Base-by-base conservation (phyloP, 2,797 vertebrate species). In the Halcyon badia region DNA sequence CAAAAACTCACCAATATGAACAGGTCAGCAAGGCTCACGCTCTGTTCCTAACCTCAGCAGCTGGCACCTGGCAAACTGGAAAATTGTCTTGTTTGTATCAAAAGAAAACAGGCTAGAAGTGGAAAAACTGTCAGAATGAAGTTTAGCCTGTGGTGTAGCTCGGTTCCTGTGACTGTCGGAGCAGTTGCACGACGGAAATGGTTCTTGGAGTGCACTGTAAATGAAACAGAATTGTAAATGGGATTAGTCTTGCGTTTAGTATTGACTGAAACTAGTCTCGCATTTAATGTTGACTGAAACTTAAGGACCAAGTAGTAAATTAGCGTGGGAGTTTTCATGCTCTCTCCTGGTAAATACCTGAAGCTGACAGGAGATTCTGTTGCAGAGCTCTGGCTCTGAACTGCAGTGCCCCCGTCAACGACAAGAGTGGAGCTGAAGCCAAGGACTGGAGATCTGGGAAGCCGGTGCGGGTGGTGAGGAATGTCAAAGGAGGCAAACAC, bases 1-100 rank as follows among this genome's bases (percentile, higher is more conserved):
- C 99, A 99, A 96, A 99, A 99, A 66, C 99, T 99, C 56, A 99
- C 99, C 94, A 99, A 99, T 90, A 99, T 99, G 99, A 99, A 99
- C 98, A 98, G 99, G 99, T 99, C 75, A 6, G 97, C 41, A 24
- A 1, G 13, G 0, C 2, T 35, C 3, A 2, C 1, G 8, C 37
- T 73, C 46, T 2, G 0, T 18, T 66, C 21, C 54, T 4, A 2
- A 16, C 68, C 79, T 10, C 4, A 4, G 64, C 16, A 30, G 26
- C 52, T 42, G 25, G 26, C 30, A 1, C 2, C 10, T 18, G 28
- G 2, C 66, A 69, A 6, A 51, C 13, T 11, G 8, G 44, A 58
- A 33, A 22, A 1, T 66, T 48, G 33, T 51, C 44, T 16, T n/a
- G 2, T 21, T 35, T 18, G 70, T 17, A 9, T 22, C 48, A 46